Conservation (phyloP, 2,888 invertebrate species). For the Pammene fasciana region DNA sequence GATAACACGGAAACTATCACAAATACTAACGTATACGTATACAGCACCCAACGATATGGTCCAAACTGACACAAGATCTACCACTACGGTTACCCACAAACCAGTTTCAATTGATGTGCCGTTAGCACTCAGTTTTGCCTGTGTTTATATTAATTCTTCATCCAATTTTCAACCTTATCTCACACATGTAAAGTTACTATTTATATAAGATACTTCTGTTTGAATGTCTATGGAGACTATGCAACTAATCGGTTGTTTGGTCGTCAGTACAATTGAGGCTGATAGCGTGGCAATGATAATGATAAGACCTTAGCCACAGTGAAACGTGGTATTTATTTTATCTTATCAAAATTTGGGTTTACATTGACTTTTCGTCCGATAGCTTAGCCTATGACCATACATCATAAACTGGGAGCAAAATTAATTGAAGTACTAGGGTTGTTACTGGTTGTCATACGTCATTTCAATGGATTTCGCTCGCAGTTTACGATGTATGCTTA, state of each 20-base stretch:
- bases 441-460: too few relatives aligned
- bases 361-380: background rate
- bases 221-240: background rate
- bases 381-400: too few relatives aligned
- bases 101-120: slow-evolving; percentile 18
- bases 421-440: too few relatives aligned
- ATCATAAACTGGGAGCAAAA: too few relatives aligned
- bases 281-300: slow-evolving; percentile 2
- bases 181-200: background rate
- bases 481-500: too few relatives aligned
- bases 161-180: background rate
- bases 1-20: background rate
- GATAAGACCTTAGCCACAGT: background rate
- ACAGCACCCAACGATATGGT: background rate
- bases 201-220: background rate
- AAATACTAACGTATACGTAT: background rate
- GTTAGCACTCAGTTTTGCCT: background rate
- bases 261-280: slow-evolving; percentile 7
- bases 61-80: slow-evolving; percentile 1
- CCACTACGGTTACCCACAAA: slow-evolving; percentile 2
- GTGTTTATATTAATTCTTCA: background rate
- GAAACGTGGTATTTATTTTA: background rate
- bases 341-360: background rate
- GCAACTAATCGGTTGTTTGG: slow-evolving; percentile 13
- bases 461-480: too few relatives aligned